Evolutionary conservation across 2,888 invertebrate genomes (phyloP), one percentile per base, ranked within the genome.

Genomic region (Oxyteleia sp.): DNA sequence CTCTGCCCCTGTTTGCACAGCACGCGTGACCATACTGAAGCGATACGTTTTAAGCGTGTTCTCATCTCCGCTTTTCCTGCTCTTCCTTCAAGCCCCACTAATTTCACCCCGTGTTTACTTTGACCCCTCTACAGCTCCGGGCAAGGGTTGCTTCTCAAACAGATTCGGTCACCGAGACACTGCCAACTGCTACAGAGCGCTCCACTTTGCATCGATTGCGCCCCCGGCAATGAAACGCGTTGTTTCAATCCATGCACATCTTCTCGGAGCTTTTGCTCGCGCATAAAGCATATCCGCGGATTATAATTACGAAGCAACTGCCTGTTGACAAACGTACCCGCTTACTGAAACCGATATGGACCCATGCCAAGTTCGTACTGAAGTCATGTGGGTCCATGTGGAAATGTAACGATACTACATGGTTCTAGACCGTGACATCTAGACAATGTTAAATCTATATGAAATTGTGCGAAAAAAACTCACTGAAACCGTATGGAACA

Each of bases 71-170:
- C 79, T 83, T 75, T 74, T 49, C 66, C 72, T 55, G 69, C 78
- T 41, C 64, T 78, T 75, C 82, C 79, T 78, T 71, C 66, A 32
- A 83, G 49, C 83, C 79, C 75, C 79, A 74, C 81, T 82, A 84
- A 84, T 84, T 83, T 84, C 76, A 68, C 76, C 82, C 80, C 66
- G 88, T 90, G 90, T 92, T 92, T 91, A 88, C 89, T 90, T 89
- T 89, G 88, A 89, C 89, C 89, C 88, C 85, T 78, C 72, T 82
- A 53, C 68, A 69, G 87, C 89, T 87, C 78, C 84, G 75, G 90
- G 91, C 91, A 91, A 91, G 91, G 92, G 92, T 91, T 89, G 89
- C 90, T 89, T 76, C 88, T 92, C 91, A 92, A 92, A 92, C 91
- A 91, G 90, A 90, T 90, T 91, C 91, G 90, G 90, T 90, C 91